Conservation (phyloP, 1,140 invertebrate species). For the Nasonia vitripennis region DNA sequence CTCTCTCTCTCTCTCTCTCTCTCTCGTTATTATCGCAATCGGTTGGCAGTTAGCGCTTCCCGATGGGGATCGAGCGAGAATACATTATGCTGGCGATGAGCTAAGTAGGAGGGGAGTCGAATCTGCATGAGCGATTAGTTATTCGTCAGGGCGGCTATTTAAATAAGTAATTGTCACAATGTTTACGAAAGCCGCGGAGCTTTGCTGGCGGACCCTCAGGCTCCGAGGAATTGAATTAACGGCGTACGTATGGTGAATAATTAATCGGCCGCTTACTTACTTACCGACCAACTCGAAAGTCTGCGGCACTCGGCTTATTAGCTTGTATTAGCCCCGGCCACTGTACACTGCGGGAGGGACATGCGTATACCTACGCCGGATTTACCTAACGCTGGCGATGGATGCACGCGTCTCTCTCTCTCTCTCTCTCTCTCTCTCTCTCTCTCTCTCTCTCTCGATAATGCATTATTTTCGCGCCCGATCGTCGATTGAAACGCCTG, state of each 20-base stretch:
- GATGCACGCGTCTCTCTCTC: too few relatives aligned
- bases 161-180: conserved; percentile 75
- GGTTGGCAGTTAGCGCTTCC: not conserved
- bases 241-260: conserved; percentile 72
- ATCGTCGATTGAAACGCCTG: not conserved
- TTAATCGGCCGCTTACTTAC: conserved; percentile 68
- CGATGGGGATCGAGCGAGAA: conserved; percentile 32
- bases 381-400: too few relatives aligned
- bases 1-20: too few relatives aligned
- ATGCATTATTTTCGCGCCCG: not conserved
- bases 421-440: too few relatives aligned
- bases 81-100: not conserved
- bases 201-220: conserved; percentile 30
- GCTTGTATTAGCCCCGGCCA: too few relatives aligned
- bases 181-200: conserved; percentile 66
- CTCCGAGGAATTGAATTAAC: conserved; percentile 67
- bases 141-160: conserved; percentile 63
- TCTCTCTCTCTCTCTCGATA: too few relatives aligned
- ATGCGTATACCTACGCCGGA: too few relatives aligned
- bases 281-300: conserved; percentile 7
- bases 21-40: not conserved
- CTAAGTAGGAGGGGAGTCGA: not conserved
- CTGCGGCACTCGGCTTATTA: conserved; percentile 31
- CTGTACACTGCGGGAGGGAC: too few relatives aligned
- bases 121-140: conserved; percentile 26